Evolutionary conservation across 1,140 invertebrate genomes (phyloP), one percentile per base, ranked within the genome.

Genomic region (Drosophila dunni): DNA sequence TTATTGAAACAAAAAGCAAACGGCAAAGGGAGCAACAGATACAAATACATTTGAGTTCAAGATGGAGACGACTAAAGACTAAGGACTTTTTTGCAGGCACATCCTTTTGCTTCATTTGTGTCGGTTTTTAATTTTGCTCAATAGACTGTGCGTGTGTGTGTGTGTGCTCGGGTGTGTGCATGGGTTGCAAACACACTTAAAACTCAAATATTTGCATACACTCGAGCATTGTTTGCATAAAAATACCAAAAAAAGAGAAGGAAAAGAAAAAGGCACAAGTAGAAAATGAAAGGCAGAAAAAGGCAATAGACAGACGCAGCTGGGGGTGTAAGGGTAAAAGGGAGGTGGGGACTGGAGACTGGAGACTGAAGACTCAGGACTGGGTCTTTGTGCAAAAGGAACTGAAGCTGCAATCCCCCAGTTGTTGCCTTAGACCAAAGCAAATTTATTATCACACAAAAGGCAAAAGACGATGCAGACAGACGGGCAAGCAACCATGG

Each of bases 171-270:
- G 42, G 64, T 68, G 45, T 73, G 75, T 77, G 71, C 65, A 67
- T 80, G 64, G 40, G 62, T 34, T 68, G 80, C 71, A 89, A 89
- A 83, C 84, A 89, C 75, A 89, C 84, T 89, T 89, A 89, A 88
- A 89, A 89, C 84, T 89, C 84, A 89, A 89, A 89, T 89, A 89
- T 89, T 89, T 89, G 84, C 84, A 89, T 89, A 89, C 84, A 81
- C 84, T 89, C 84, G 80, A 89, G 84, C 60, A 84, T 89, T 89
- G 84, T 89, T 89, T 89, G 84, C 84, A 89, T 89, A 84, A 83
- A 88, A 89, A 89, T 88, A 88, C 83, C 79, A 68, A 79, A 84
- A 89, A 80, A 69, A 70, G 54, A 67, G 53, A 54, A 46, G 51
- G 62, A 83, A 66, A 24, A 65, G 58, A 17, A 62, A 61, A 53